Base-by-base conservation (phyloP, 2,113 vertebrate genomes). In the Tenebrosternarchus preto region DNA sequence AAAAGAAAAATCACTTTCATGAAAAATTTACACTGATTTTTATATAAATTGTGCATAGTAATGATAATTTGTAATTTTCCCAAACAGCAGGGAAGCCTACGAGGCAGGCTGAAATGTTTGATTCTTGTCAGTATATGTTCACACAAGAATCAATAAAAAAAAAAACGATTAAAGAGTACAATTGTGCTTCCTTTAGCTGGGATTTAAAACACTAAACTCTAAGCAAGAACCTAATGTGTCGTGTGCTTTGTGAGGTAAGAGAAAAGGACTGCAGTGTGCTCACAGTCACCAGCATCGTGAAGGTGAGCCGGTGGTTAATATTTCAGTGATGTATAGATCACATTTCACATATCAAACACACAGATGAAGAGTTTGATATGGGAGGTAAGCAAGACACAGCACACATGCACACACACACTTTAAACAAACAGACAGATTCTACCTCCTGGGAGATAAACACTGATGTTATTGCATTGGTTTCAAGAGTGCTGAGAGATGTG, bases 191-290 rank as follows among this genome's bases (percentile, higher is more conserved):
- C 27, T 57, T 64, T 17, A 29, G 3, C 56, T 59, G 43, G 43
- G 7, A 50, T n/a, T 59, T 59, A 20, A 59, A 66, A 20, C 63
- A 20, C 17, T 15, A 15, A 50, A 50, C 43, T 50, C 27, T 19
- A 66, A 4, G 25, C 33, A 43, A 15, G n/a, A 20, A 25, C 55
- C 7, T 64, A 69, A 27, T 31, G 31, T 25, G 53, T n/a, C 15
- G 24, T 69, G 83, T 81, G 75, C 83, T 84, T 77, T 68, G 12
- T 57, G 83, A 82, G 83, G 80, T 85, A 82, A 82, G 46, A 73
- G 55, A 66, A 46, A 20, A 53, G 9, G 71, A 71, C 22, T 39
- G 1, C 4, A 9, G 5, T 9, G 39, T 1, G 12, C 60, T 33
- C 20, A 53, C 4, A 64, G 9, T 70, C 74, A 36, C 29, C 43